Conservation (phyloP, 2,113 vertebrate genomes). For the Chloropsis cyanopogon region DNA sequence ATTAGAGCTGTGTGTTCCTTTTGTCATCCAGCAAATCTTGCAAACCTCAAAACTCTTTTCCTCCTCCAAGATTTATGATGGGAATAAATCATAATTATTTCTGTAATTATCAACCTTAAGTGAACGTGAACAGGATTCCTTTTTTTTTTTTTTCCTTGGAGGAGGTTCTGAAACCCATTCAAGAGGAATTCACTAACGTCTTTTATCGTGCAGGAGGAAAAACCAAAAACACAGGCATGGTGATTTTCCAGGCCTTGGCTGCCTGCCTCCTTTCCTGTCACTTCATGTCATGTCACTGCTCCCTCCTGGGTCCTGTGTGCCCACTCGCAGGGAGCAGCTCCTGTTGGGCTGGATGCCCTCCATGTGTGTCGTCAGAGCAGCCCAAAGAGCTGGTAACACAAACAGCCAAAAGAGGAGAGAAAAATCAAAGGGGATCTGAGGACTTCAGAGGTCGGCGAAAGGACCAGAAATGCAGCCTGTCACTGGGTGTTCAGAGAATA, state of each 20-base stretch:
- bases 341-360: background rate
- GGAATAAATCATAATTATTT: slow-evolving; percentile 41
- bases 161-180: background rate
- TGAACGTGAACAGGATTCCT: background rate
- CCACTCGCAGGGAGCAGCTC: background rate
- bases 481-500: rapidly evolving
- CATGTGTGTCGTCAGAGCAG: background rate
- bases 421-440: background rate
- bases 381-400: background rate
- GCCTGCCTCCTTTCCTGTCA: background rate
- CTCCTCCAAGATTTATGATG: slow-evolving; percentile 15
- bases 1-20: slow-evolving; percentile 59
- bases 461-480: background rate
- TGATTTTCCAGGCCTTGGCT: slow-evolving; percentile 37
- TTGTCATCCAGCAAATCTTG: slow-evolving; percentile 45
- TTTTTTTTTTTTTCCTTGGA: background rate
- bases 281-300: background rate
- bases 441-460: background rate
- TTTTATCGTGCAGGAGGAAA: background rate
- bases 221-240: background rate
- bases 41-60: background rate
- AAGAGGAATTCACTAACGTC: background rate
- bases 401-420: background rate
- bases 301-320: background rate
- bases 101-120: background rate